These are phyloP conservation scores for Bombus polaris DNA, from an alignment of 1,140 invertebrate genomes.

Conservation along the genomic window DNA sequence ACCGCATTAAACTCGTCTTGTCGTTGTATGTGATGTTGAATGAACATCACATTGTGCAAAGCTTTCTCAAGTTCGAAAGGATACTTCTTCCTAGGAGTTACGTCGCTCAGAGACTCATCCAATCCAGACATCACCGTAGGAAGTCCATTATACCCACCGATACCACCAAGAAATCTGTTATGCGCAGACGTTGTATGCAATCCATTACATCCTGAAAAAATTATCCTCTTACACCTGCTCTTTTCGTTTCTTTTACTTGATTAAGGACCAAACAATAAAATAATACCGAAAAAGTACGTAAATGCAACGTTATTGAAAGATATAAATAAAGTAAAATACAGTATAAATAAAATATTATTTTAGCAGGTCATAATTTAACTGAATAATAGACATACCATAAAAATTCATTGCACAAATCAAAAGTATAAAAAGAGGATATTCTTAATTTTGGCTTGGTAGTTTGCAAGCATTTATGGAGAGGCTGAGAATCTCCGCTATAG, in stretches of 20 bases:
- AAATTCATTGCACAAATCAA: no score
- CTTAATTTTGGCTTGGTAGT: not conserved
- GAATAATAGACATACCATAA: no score
- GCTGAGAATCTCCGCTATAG: not conserved
- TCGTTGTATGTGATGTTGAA: constrained; percentile 95
- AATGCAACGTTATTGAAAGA: not conserved
- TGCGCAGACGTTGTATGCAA: constrained; percentile 88
- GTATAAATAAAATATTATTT: not conserved
- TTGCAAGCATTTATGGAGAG: no score
- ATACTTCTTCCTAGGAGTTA: constrained; percentile 91
- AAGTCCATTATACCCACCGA: constrained; percentile 89
- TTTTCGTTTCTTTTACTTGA: not conserved
- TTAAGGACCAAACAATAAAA: not conserved
- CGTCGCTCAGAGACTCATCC: constrained; percentile 91
- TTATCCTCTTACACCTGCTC: not conserved
- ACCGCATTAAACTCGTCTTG: constrained; percentile 97
- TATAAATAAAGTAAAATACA: not conserved
- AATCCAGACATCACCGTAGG: constrained; percentile 91
- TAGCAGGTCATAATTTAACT: not conserved
- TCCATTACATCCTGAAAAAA: constrained; percentile 87
- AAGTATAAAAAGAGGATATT: not conserved
- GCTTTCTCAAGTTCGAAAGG: constrained; percentile 96
- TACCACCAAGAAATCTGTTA: constrained; percentile 88
- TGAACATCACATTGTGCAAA: constrained; percentile 97
- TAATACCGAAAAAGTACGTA: not conserved